Percentiles rank a stretch among this genome's conserved stretches.
Conservation (phyloP, 2,113 vertebrate genomes). For the Aptenodytes patagonicus region DNA sequence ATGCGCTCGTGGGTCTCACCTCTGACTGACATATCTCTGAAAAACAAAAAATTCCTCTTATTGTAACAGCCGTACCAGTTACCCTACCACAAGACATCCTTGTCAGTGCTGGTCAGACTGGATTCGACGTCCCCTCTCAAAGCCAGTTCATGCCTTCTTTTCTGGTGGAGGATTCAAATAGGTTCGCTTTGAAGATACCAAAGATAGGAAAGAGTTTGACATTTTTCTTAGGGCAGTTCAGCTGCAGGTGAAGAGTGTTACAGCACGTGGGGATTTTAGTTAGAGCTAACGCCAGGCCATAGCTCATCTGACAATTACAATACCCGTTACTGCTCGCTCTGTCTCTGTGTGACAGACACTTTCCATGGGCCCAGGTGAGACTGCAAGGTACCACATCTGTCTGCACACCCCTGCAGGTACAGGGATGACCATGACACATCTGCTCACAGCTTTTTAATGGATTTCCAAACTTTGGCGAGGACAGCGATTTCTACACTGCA, state of each 20-base stretch:
- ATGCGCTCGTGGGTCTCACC: not conserved
- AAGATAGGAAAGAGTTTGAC: not conserved
- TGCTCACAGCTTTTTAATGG: not conserved
- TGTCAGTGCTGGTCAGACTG: not conserved
- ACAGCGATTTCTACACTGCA: not conserved
- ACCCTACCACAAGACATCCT: not conserved
- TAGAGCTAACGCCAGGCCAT: not conserved
- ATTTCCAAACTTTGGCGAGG: not conserved
- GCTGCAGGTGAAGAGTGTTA: not conserved
- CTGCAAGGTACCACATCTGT: not conserved
- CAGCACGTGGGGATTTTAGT: not conserved
- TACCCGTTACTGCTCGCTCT: not conserved
- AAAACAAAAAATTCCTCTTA: not conserved
- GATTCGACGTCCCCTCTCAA: not conserved
- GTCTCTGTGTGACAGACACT: not conserved
- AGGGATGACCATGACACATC: not conserved
- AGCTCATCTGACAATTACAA: not conserved
- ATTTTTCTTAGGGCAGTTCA: not conserved
- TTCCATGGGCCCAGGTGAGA: not conserved
- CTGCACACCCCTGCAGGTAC: not conserved
- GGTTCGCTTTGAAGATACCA: not conserved
- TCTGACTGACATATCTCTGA: not conserved
- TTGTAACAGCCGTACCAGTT: not conserved
- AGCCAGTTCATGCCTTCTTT: not conserved
- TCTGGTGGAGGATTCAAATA: not conserved